Base-by-base conservation (phyloP, 2,888 invertebrate species). In the Ceramica pisi region DNA sequence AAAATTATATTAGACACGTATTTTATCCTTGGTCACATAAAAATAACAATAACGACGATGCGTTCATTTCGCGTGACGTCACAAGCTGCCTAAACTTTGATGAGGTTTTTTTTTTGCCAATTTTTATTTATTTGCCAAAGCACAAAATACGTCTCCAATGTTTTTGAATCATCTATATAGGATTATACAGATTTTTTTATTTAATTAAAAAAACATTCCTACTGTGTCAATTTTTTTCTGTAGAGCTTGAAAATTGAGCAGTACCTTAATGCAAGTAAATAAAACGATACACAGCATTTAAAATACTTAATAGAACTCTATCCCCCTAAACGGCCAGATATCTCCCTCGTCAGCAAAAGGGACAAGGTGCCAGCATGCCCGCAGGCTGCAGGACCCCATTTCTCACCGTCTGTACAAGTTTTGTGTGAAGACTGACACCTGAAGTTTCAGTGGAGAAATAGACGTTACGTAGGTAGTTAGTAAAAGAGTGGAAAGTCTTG, bases 391-490 rank as follows among this genome's bases (percentile, higher is more conserved):
- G 56, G 9, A 63, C 73, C 69, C 82, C 35, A 67, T 55, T 76
- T 64, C 71, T 62, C 56, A 61, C 59, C n/a, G 21, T 61, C 35
- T 60, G 53, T 19, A 59, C 55, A 71, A 80, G 38, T 82, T 78
- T 67, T 48, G 69, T 83, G 85, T 55, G 85, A 83, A 75, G 16
- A 41, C 10, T 26, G 48, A 66, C 71, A 71, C 71, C 46, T 75
- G 66, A 65, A 48, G 21, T 41, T 63, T 14, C 1, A 53, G 12
- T 1, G 8, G 26, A 10, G 19, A 26, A 14, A 26, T 26, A 35
- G 2, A 9, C 8, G 19, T 10, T 23, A 7, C 14, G 12, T 19
- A 21, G 5, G 4, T 35, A 31, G 7, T n/a, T 35, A 31, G 7
- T n/a, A 16, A 10, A 48, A 19, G 14, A 41, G 41, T 41, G 41